Percentiles rank a stretch among this genome's conserved stretches.
Evolutionary conservation across 2,797 vertebrate species (phyloP).

Genomic region (Peromyscus attwateri): DNA sequence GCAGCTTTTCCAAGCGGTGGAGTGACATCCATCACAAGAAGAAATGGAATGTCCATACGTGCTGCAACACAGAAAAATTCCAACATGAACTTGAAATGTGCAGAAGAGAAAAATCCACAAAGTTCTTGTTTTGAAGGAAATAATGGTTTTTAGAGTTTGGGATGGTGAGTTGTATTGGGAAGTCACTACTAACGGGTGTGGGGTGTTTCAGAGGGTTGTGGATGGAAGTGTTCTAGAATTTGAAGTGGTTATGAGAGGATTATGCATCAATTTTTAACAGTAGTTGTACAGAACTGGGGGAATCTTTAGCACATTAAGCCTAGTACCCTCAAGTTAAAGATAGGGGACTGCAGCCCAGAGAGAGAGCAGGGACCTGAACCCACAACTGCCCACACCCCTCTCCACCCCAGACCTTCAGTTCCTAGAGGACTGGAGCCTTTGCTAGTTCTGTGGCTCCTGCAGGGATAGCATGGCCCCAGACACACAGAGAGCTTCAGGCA

Average conservation of each 20-base stretch:
- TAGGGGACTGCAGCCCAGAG: neutral
- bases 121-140: neutral
- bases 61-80: neutral
- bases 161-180: neutral
- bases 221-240: neutral
- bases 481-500: neutral
- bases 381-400: neutral
- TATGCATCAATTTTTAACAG: neutral
- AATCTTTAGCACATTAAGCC: neutral
- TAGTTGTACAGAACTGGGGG: neutral
- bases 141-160: neutral
- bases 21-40: neutral
- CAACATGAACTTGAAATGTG: conserved; percentile 9
- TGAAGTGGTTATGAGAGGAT: neutral
- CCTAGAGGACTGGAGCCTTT: neutral
- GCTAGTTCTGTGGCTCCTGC: neutral
- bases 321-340: neutral
- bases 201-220: neutral
- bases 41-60: neutral
- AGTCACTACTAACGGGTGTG: neutral
- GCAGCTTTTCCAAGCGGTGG: neutral
- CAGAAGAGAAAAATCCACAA: neutral
- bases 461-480: neutral
- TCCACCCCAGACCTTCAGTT: neutral
- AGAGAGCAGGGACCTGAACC: neutral